A percentile compares a stretch with the other conserved stretches of the same genome.
phyloP scores from a whole-genome alignment of 2,888 invertebrate species.

The Acleris sparsana region DNA sequence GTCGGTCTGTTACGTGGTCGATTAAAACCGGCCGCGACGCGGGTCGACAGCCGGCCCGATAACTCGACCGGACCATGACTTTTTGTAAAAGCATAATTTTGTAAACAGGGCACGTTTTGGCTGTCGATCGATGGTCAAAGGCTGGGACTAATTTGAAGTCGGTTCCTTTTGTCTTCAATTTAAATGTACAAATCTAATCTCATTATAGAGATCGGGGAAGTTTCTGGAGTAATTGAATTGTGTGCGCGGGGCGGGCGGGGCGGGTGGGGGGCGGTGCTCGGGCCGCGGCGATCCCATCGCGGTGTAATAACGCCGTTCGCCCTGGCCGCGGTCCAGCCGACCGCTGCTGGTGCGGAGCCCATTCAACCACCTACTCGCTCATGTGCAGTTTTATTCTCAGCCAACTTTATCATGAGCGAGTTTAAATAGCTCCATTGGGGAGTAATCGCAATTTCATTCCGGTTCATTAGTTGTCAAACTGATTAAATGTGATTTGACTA shows the following conservation, averaged over 20 bases:
- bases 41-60: conserved; percentile 29
- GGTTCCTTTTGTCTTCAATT: background rate
- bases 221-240: conserved; percentile 17
- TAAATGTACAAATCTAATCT: background rate
- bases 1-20: conserved; percentile 36
- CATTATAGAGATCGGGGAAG: background rate
- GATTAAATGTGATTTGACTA: too few species aligned
- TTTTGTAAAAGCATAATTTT: conserved; percentile 17
- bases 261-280: background rate
- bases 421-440: conserved; percentile 10
- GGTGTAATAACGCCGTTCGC: conserved; percentile 50
- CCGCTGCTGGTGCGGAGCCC: conserved; percentile 32
- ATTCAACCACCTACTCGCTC: conserved; percentile 21
- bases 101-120: conserved; percentile 31
- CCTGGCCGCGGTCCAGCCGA: conserved; percentile 51
- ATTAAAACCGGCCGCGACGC: conserved; percentile 31
- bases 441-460: too few species aligned
- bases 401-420: conserved; percentile 18
- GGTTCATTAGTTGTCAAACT: too few species aligned
- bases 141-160: background rate
- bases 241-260: background rate
- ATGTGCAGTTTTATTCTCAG: conserved; percentile 20
- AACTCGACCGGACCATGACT: conserved; percentile 18
- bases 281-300: conserved; percentile 13
- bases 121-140: conserved; percentile 16